Evolutionary conservation across 30 jellyfish, hydroid and myxozoan genomes (phyloP), one percentile per base, ranked within the genome.

Genomic region (Chironex yamaguchii): DNA sequence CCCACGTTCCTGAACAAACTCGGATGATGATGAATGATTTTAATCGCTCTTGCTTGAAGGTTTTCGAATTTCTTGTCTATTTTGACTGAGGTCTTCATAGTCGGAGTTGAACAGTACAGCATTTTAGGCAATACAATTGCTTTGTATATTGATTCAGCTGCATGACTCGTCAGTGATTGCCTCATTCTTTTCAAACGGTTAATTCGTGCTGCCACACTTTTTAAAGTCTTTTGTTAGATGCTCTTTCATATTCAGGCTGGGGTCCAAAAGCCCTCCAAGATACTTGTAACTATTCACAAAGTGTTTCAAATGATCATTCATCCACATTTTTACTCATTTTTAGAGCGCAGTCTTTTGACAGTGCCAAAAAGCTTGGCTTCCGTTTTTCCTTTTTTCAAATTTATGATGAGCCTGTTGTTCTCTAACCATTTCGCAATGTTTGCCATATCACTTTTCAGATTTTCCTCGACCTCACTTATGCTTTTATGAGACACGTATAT

Each of bases 131-230:
- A 36, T 27, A 66, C 87, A 67, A 82, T 29, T 1, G 70, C 92
- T 66, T 49, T 66, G 92, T 68, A 67, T 36, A 82, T 51, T 66
- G 92, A 67, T 82, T 82, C 92, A 52, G 79, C 87, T 83, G 81
- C 93, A 70, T 2, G 71, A 83, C 36, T 53, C 76, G 93, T 17
- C 34, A 83, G 88, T 69, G 87, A 83, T 49, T 83, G 77, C 52
- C 87, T 83, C 88, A 83, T 83, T 83, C 93, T 29, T 71, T 68
- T 83, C 79, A 83, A 71, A 20, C 68, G 87, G 81, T 52, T 67
- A 36, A 69, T 83, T 67, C 87, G 70, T 20, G 81, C 88, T 83
- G 93, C 82, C 12, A 68, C 87, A 49, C 71, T 68, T 83, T 52
- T 83, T 3, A 83, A 66, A 52, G 92, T 68, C 87, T 83, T 81